These are phyloP conservation scores for Onychomys torridus DNA, from an alignment of 2,797 vertebrate genomes.

Conservation along the genomic window DNA sequence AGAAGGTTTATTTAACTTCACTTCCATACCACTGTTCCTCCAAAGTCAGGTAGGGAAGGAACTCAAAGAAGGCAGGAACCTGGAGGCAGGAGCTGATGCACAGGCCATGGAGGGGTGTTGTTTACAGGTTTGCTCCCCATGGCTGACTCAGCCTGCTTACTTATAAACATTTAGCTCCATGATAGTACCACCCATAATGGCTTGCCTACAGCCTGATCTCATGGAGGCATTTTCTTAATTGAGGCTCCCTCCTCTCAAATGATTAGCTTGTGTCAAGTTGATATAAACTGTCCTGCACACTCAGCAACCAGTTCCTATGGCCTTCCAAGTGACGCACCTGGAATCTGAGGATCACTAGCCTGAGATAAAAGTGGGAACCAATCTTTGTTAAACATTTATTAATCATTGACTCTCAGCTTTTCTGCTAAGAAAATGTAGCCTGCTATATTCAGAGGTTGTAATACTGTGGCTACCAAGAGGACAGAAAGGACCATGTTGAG, in stretches of 20 bases:
- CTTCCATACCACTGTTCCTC: background rate
- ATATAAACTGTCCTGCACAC: too few relatives aligned
- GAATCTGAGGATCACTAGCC: background rate
- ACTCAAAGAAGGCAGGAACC: background rate
- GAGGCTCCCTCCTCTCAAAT: background rate
- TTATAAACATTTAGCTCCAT: background rate
- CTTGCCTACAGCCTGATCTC: background rate
- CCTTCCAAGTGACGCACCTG: background rate
- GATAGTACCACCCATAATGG: background rate
- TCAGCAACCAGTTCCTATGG: background rate
- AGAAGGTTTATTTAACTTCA: too few relatives aligned
- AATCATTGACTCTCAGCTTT: background rate
- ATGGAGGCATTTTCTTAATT: background rate
- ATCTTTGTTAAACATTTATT: constrained; percentile 16
- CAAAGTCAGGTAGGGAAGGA: background rate
- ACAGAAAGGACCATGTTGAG: background rate
- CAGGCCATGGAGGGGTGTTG: background rate
- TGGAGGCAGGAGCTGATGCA: background rate
- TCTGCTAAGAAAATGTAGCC: constrained; percentile 1
- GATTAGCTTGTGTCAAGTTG: too few relatives aligned
- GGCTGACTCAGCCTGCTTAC: background rate
- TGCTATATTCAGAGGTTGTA: background rate
- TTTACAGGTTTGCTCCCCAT: background rate
- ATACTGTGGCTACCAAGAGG: background rate
- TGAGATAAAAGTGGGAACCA: background rate